Conservation (phyloP, 1,140 invertebrate genomes). For the Plodia interpunctella region DNA sequence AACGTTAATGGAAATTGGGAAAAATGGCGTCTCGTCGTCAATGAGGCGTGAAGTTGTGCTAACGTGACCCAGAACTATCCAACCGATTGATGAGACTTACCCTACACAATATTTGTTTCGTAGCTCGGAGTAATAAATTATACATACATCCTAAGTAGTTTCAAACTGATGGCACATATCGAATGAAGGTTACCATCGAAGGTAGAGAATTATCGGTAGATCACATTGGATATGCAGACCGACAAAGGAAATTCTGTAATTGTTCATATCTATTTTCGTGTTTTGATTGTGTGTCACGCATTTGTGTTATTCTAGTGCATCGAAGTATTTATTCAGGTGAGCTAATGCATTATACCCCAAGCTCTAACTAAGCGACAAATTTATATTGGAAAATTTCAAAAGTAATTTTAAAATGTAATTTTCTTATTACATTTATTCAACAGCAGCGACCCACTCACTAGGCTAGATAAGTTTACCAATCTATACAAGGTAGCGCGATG, state of each 20-base stretch:
- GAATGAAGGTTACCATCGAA: background rate
- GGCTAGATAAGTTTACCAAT: no score
- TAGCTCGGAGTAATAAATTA: background rate
- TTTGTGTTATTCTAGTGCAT: background rate
- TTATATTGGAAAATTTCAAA: no score
- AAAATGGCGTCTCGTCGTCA: background rate
- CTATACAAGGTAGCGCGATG: no score
- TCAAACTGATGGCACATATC: background rate
- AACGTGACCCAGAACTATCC: constrained; percentile 1
- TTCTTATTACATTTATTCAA: no score
- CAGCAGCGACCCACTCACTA: no score
- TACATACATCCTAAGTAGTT: background rate
- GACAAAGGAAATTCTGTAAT: background rate
- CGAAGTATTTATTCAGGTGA: no score
- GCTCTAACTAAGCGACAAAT: no score
- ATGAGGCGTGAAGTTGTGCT: background rate
- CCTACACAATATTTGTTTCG: background rate
- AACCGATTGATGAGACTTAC: constrained; percentile 6
- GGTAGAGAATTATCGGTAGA: background rate
- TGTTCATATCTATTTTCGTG: background rate
- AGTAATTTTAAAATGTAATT: no score
- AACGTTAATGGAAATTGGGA: background rate
- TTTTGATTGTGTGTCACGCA: background rate
- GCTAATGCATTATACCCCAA: no score
- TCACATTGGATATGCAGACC: background rate